Evolutionary conservation across 2,113 vertebrate species (phyloP).

Genomic region (Diphyllodes magnificus): DNA sequence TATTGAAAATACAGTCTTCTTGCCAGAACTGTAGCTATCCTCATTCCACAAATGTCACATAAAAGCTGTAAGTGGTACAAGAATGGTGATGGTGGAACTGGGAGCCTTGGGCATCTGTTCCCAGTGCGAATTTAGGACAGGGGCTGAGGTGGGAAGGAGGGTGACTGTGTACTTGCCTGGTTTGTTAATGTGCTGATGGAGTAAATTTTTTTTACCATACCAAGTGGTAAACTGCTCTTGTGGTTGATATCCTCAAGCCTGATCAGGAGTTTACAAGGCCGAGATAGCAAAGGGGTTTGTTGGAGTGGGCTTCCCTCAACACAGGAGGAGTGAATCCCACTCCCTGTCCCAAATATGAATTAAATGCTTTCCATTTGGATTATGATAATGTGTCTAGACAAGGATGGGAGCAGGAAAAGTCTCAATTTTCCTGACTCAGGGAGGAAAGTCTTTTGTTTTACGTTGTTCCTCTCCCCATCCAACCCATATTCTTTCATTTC

Average conservation of each 20-base stretch:
- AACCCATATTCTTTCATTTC: not conserved
- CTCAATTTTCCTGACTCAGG: not conserved
- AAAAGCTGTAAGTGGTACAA: not conserved
- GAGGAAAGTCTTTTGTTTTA: not conserved
- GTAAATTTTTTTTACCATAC: not conserved
- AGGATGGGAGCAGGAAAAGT: not conserved
- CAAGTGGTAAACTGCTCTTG: not conserved
- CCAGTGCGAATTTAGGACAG: not conserved
- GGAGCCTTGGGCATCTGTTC: not conserved
- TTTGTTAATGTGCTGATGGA: not conserved
- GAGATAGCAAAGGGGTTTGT: not conserved
- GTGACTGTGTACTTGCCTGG: not conserved
- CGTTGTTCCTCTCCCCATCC: not conserved
- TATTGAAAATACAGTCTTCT: not conserved
- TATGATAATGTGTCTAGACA: not conserved
- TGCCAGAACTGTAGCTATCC: not conserved
- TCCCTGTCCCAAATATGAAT: not conserved
- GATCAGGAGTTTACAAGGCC: not conserved
- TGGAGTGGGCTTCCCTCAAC: not conserved
- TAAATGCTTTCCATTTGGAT: not conserved
- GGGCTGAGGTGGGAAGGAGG: not conserved
- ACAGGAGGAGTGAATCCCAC: not conserved
- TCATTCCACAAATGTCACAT: rapidly evolving
- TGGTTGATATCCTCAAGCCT: not conserved
- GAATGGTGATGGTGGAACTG: not conserved